These are phyloP conservation scores for Hyaena hyaena DNA, from an alignment of 2,113 vertebrate genomes.

Conservation along the genomic window DNA sequence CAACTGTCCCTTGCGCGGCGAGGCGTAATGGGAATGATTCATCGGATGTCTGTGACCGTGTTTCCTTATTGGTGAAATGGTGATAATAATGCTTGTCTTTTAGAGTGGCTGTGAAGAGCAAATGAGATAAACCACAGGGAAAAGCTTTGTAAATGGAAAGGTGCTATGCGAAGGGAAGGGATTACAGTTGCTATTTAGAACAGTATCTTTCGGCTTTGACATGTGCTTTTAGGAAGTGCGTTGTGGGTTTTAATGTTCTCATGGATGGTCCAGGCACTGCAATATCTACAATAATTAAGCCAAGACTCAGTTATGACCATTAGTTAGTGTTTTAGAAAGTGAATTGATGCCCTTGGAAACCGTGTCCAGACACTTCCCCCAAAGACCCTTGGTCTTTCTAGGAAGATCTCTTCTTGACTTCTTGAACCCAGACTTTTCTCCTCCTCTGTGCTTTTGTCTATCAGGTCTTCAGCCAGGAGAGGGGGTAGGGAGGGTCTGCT, in stretches of 20 bases:
- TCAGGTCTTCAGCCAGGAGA: background rate
- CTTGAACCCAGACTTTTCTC: background rate
- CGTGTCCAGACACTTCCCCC: accelerated
- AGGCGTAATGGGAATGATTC: background rate
- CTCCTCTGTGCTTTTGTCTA: background rate
- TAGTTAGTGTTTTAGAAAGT: background rate
- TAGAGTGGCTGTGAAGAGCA: conserved; percentile 35
- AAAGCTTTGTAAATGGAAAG: conserved; percentile 22
- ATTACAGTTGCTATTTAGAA: background rate
- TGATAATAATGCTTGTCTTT: background rate
- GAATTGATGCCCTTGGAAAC: background rate
- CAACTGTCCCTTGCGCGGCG: background rate
- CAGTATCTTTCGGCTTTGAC: background rate
- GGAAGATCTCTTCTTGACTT: background rate
- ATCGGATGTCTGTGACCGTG: background rate
- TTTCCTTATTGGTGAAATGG: background rate
- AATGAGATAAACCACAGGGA: conserved; percentile 17
- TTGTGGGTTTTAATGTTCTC: background rate
- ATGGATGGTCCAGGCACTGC: background rate
- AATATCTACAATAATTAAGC: background rate
- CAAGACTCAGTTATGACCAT: background rate
- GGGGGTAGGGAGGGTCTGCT: accelerated
- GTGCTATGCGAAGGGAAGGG: background rate
- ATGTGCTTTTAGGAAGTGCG: background rate
- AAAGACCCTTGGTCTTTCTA: background rate